These are phyloP conservation scores for Adelges cooleyi DNA, from an alignment of 1,140 invertebrate genomes.

Conservation along the genomic window DNA sequence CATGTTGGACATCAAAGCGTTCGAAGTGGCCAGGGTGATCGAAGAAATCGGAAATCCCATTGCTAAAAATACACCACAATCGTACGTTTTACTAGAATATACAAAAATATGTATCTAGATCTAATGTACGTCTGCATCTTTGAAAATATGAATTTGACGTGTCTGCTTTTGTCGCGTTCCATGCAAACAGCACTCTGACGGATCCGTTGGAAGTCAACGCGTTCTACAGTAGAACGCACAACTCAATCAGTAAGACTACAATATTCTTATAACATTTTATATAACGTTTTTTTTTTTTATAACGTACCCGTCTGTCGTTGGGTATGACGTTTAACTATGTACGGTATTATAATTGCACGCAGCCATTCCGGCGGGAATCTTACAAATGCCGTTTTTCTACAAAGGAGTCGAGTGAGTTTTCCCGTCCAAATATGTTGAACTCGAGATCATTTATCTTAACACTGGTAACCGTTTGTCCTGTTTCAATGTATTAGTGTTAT, in stretches of 20 bases:
- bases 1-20: not conserved
- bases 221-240: conserved; percentile 64
- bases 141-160: too few relatives aligned
- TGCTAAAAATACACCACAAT: fast-evolving
- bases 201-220: conserved; percentile 51
- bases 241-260: conserved; percentile 64
- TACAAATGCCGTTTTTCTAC: conserved; percentile 58
- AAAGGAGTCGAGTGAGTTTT: conserved; percentile 52
- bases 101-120: too few relatives aligned
- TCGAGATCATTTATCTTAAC: too few relatives aligned
- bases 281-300: too few relatives aligned
- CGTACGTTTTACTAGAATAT: not conserved
- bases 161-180: too few relatives aligned
- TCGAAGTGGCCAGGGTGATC: not conserved
- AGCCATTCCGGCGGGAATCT: conserved; percentile 60
- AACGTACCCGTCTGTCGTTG: too few relatives aligned
- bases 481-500: conserved; percentile 45
- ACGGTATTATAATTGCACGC: conserved; percentile 32
- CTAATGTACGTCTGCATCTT: too few relatives aligned
- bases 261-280: not conserved
- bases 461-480: too few relatives aligned
- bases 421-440: not conserved
- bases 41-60: not conserved
- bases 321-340: too few relatives aligned
- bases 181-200: not conserved